Evolutionary conservation across 2,888 invertebrate genomes (phyloP), one percentile per base, ranked within the genome.

Genomic region (Ypsolopha sequella): DNA sequence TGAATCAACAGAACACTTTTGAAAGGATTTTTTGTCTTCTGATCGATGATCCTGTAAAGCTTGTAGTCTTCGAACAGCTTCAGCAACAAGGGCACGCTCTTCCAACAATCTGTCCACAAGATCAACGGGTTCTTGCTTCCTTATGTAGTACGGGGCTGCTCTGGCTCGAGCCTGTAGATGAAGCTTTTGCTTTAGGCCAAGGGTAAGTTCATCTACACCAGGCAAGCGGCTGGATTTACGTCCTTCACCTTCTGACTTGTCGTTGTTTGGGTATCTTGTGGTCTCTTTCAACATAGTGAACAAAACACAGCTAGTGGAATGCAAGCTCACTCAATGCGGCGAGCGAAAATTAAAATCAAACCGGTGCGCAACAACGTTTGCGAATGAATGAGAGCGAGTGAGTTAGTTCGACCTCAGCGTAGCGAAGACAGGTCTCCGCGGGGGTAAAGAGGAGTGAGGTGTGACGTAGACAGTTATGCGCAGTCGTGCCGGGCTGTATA

Each of bases 401-500:
- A 81, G 81, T 72, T 70, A 66, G 69, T 67, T 67, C 66, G 79
- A 76, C 79, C 75, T 76, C 76, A 72, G 72, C 70, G 72, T 76
- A 75, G 76, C 73, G 70, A 75, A 76, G 76, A 68, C 75, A 74
- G 66, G 80, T 77, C 68, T 70, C 72, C 66, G 58, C 74, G 74
- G 80, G 79, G 76, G 76, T 66, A 52, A 56, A 55, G 60, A 46
- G 50, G 63, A 70, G 68, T n/a, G 76, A 70, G 73, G 76, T 61
- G 67, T 82, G 85, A 82, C 85, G 84, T 80, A 73, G 70, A 65
- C 74, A 68, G 80, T 56, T 57, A 80, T 85, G 86, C 86, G 86
- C 86, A 86, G 81, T 75, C 82, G 81, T 77, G 80, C 82, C 84
- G 82, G 82, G 76, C 79, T 86, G 86, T 86, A 81, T 86, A 86